These are phyloP conservation scores for Drosophila mettleri DNA, from an alignment of 2,888 invertebrate species.

Conservation along the genomic window DNA sequence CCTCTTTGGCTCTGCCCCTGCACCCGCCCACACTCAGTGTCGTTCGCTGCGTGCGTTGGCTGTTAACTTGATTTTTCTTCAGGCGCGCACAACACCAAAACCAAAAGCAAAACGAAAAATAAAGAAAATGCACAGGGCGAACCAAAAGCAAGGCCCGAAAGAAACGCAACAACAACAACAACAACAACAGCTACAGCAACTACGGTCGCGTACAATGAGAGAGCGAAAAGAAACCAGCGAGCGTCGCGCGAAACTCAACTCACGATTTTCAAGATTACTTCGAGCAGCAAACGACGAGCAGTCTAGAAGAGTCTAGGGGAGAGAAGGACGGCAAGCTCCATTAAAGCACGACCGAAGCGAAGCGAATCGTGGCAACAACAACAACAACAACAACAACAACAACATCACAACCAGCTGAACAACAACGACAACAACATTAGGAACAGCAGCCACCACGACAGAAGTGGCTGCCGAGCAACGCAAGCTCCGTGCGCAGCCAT, in stretches of 20 bases:
- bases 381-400: constrained; percentile 18
- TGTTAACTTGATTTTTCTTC: constrained; percentile 79
- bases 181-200: constrained; percentile 4
- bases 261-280: constrained; percentile 78
- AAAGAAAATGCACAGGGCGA: constrained; percentile 78
- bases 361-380: constrained; percentile 48
- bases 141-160: constrained; percentile 47
- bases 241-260: constrained; percentile 63
- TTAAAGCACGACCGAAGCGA: constrained; percentile 71
- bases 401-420: neutral
- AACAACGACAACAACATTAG: constrained; percentile 8
- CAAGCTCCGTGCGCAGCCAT: constrained; percentile 66
- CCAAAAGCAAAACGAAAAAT: constrained; percentile 59
- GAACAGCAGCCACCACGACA: constrained; percentile 15
- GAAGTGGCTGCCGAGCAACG: constrained; percentile 55
- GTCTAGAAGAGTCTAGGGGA: constrained; percentile 28
- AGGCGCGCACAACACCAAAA: constrained; percentile 46
- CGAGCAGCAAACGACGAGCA: constrained; percentile 36
- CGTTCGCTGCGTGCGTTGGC: constrained; percentile 67
- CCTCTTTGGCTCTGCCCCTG: constrained; percentile 24
- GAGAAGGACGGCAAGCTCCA: constrained; percentile 48
- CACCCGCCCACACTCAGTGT: constrained; percentile 31
- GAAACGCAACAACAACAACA: constrained; percentile 15
- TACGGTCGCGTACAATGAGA: constrained; percentile 35
- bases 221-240: constrained; percentile 51